These are phyloP conservation scores for Heliconius hermathena DNA, from an alignment of 1,140 invertebrate genomes.

Conservation along the genomic window DNA sequence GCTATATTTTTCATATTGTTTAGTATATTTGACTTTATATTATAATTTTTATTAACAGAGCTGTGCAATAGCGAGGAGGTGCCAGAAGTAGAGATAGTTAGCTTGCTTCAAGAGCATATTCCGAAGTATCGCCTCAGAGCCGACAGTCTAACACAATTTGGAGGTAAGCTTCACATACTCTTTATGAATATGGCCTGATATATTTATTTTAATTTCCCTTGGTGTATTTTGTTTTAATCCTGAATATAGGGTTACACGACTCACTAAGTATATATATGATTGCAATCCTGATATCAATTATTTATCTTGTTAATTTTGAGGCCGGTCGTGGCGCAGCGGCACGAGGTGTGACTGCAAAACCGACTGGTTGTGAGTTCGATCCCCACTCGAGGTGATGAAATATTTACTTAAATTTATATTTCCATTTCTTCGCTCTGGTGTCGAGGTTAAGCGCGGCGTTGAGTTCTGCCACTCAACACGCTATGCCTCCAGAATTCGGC, in stretches of 20 bases:
- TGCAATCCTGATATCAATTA: not conserved
- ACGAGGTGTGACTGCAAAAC: no score
- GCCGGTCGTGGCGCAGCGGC: no score
- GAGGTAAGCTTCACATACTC: slow-evolving; percentile 83
- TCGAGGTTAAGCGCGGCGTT: no score
- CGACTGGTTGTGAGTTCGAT: no score
- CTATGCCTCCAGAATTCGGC: no score
- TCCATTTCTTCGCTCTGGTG: no score
- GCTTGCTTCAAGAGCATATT: slow-evolving; percentile 96
- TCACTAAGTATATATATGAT: not conserved
- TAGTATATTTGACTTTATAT: not conserved
- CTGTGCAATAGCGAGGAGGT: slow-evolving; percentile 93
- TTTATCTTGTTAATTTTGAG: not conserved
- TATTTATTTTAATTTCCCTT: not conserved
- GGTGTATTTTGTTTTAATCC: not conserved
- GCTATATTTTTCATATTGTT: not conserved
- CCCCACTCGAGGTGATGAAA: no score
- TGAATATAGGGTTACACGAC: not conserved
- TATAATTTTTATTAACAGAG: slow-evolving; percentile 84
- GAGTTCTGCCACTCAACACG: no score
- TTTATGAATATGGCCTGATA: not conserved
- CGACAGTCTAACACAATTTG: slow-evolving; percentile 96
- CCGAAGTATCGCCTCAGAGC: slow-evolving; percentile 96
- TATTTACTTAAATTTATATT: no score
- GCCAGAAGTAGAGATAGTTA: slow-evolving; percentile 97